Percentiles rank a stretch among this genome's conserved stretches.
phyloP scores from a whole-genome alignment of 2,113 vertebrate genomes.

The Tragelaphus buxtoni region DNA sequence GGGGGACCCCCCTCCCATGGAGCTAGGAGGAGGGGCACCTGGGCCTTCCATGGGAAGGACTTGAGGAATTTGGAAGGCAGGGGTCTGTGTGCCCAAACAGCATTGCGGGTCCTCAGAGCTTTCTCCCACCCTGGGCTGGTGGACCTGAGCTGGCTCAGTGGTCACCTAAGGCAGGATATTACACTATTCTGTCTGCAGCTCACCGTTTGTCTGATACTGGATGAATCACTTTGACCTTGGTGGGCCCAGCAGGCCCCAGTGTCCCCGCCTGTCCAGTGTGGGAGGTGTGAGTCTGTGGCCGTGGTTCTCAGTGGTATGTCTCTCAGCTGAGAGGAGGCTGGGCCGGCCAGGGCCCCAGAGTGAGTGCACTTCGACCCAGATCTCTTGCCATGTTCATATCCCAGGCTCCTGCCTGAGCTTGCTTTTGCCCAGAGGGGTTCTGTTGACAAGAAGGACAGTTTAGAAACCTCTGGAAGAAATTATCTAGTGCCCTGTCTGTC shows the following conservation, averaged over 20 bases:
- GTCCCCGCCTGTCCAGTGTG: too few species aligned
- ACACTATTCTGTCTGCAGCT: background rate
- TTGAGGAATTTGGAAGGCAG: background rate
- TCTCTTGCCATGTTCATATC: rapidly evolving
- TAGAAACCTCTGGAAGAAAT: background rate
- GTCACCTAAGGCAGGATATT: background rate
- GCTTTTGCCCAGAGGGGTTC: background rate
- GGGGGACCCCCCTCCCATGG: background rate
- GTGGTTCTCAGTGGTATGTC: rapidly evolving
- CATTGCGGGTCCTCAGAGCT: background rate
- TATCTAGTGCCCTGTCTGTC: background rate
- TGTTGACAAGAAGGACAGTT: background rate
- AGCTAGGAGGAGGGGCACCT: background rate
- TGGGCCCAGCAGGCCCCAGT: background rate
- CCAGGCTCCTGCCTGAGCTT: background rate
- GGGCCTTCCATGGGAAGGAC: background rate
- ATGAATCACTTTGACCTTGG: background rate
- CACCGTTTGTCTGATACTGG: background rate
- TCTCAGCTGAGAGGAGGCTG: background rate
- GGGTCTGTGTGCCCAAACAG: background rate
- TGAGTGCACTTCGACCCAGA: background rate
- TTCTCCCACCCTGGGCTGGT: background rate
- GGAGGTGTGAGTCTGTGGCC: background rate
- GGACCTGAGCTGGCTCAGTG: background rate
- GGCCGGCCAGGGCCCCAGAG: background rate